Evolutionary conservation across 2,888 invertebrate species (phyloP).

Genomic region (Cephus spinipes): DNA sequence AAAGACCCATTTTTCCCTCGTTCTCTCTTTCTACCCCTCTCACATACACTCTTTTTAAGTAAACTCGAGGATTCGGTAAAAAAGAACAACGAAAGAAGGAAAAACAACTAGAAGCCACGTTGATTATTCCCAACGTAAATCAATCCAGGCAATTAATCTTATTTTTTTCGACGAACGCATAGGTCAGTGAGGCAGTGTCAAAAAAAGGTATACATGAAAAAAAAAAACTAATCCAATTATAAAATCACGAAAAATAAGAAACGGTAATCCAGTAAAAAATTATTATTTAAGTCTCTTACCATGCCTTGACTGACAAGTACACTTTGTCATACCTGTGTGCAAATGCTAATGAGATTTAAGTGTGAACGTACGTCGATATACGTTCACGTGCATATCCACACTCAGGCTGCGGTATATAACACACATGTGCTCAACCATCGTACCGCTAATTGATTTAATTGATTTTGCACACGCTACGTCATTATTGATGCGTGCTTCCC

Average conservation of each 20-base stretch:
- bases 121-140: not conserved
- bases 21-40: no score
- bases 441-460: constrained; percentile 55
- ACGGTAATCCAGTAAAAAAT: not conserved
- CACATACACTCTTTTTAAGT: not conserved
- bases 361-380: not conserved
- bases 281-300: not conserved
- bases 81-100: not conserved
- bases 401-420: not conserved
- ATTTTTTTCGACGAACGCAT: not conserved
- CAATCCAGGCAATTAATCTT: not conserved
- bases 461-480: constrained; percentile 51
- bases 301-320: not conserved
- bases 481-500: constrained; percentile 48
- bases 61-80: not conserved
- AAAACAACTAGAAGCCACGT: not conserved
- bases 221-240: not conserved
- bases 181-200: not conserved
- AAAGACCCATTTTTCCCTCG: not conserved
- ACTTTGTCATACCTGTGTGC: not conserved
- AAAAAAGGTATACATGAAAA: not conserved
- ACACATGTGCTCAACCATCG: constrained; percentile 24
- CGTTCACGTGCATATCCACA: not conserved
- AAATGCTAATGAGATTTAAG: no score
- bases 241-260: not conserved